A percentile compares a stretch with the other conserved stretches of the same genome.
Evolutionary conservation across 2,888 invertebrate species (phyloP).

Genomic region (Nematopogon swammerdamellus): DNA sequence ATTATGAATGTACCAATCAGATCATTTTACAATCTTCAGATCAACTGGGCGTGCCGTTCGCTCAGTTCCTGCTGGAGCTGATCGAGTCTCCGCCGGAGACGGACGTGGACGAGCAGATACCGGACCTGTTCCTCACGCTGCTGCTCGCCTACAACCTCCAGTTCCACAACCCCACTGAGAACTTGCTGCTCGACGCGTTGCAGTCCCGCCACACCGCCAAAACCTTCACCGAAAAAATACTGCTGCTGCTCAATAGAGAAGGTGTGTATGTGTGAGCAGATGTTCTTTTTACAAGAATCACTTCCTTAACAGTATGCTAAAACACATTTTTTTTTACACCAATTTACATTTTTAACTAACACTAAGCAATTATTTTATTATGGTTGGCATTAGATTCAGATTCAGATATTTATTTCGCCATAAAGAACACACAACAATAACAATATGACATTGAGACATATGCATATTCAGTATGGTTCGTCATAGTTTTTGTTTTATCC

Average conservation of each 20-base stretch:
- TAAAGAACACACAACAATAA: too few species aligned
- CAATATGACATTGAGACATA: too few species aligned
- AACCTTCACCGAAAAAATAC: constrained; percentile 85
- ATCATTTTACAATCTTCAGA: constrained; percentile 53
- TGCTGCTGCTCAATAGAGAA: constrained; percentile 86
- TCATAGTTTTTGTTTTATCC: too few species aligned
- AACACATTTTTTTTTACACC: too few species aligned
- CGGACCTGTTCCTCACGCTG: constrained; percentile 80
- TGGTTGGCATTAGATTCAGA: too few species aligned
- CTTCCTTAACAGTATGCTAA: too few species aligned
- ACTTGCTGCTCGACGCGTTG: constrained; percentile 68
- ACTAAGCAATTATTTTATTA: too few species aligned
- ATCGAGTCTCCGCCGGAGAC: constrained; percentile 79
- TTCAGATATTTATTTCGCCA: too few species aligned
- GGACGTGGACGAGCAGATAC: constrained; percentile 80
- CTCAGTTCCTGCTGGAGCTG: constrained; percentile 74
- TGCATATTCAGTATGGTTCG: too few species aligned
- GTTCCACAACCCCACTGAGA: constrained; percentile 65
- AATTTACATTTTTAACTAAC: too few species aligned
- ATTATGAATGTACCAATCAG: too few species aligned
- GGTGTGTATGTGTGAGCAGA: constrained; percentile 46
- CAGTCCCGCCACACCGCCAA: constrained; percentile 72
- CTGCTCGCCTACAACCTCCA: constrained; percentile 89
- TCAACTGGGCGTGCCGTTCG: constrained; percentile 79
- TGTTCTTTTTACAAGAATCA: constrained; percentile 6